Conservation (phyloP, 1,140 invertebrate species). For the Atta texana region DNA sequence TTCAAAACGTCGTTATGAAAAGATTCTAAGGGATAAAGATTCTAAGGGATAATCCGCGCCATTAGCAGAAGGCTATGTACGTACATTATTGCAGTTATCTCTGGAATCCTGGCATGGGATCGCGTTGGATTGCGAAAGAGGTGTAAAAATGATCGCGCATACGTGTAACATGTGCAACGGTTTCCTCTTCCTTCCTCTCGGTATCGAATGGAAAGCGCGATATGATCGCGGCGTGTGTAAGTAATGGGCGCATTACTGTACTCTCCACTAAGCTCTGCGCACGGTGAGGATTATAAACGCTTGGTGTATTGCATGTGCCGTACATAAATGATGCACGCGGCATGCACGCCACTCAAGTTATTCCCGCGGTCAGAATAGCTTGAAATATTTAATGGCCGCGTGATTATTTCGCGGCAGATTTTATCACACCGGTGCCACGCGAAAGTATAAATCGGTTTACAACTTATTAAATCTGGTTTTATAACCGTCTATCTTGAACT, state of each 20-base stretch:
- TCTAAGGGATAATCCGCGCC: neutral
- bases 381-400: slow-evolving; percentile 68
- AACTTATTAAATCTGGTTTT: slow-evolving; percentile 43
- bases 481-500: neutral
- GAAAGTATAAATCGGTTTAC: slow-evolving; percentile 50
- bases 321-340: slow-evolving; percentile 46
- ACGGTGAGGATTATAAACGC: slow-evolving; percentile 64
- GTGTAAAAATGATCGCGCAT: slow-evolving; percentile 12
- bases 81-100: slow-evolving; percentile 8
- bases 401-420: slow-evolving; percentile 46
- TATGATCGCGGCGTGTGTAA: slow-evolving; percentile 41
- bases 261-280: slow-evolving; percentile 57
- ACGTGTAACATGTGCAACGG: neutral
- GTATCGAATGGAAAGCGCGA: slow-evolving; percentile 24
- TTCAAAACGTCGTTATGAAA: neutral
- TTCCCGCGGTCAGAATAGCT: slow-evolving; percentile 46
- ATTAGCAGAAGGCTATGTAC: neutral
- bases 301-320: slow-evolving; percentile 21
- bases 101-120: neutral
- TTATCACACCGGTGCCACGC: neutral
- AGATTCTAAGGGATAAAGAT: neutral
- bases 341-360: slow-evolving; percentile 48
- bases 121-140: slow-evolving; percentile 26
- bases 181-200: slow-evolving; percentile 7
- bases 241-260: slow-evolving; percentile 56